Conservation (phyloP, 1,140 invertebrate genomes). For the Harlomillsia oculata region DNA sequence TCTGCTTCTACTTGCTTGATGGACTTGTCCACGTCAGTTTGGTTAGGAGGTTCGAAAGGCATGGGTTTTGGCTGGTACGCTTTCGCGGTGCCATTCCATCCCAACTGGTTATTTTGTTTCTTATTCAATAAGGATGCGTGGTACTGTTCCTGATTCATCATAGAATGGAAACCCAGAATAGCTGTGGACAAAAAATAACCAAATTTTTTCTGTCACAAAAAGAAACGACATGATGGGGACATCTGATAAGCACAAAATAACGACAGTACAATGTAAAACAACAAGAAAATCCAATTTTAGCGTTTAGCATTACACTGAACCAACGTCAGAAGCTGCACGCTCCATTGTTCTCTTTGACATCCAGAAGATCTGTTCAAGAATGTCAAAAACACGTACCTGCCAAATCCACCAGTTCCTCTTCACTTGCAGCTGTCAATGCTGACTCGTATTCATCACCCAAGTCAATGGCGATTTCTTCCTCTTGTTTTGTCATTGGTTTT, state of each 20-base stretch:
- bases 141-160: slow-evolving; percentile 99
- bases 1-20: slow-evolving; percentile 79
- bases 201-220: not conserved
- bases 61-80: slow-evolving; percentile 81
- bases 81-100: slow-evolving; percentile 92
- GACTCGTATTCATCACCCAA: slow-evolving; percentile 92
- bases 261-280: not conserved
- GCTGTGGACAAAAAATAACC: slow-evolving; percentile 50
- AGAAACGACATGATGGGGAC: no score
- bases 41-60: slow-evolving; percentile 85
- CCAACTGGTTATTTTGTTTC: slow-evolving; percentile 73
- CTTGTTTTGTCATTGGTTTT: slow-evolving; percentile 62
- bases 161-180: slow-evolving; percentile 97
- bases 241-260: no score
- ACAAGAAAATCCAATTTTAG: no score
- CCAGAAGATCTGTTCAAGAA: not conserved
- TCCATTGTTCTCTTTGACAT: not conserved
- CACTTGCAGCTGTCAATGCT: slow-evolving; percentile 77
- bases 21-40: slow-evolving; percentile 82
- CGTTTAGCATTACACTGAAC: no score
- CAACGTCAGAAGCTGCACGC: no score
- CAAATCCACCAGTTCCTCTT: slow-evolving; percentile 98
- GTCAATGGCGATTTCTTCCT: slow-evolving; percentile 84
- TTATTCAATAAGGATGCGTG: slow-evolving; percentile 89
- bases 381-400: slow-evolving; percentile 57